These are phyloP conservation scores for Strix aluco DNA, from an alignment of 2,113 vertebrate species.

Conservation along the genomic window DNA sequence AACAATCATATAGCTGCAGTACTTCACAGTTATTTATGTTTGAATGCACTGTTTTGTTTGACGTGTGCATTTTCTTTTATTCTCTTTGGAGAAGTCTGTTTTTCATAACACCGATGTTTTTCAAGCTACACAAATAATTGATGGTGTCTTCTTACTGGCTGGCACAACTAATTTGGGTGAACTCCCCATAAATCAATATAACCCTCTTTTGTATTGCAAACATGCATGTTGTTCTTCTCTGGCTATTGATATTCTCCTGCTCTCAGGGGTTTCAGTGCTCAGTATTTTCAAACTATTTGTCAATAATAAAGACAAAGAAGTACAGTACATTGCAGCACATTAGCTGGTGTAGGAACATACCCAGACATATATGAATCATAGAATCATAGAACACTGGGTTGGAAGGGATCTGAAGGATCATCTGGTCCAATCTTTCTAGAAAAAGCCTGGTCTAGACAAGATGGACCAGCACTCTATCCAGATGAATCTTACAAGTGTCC, in stretches of 20 bases:
- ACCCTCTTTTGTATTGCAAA: slow-evolving; percentile 4
- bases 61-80: neutral
- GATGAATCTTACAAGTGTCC: no score
- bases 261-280: neutral
- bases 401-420: no score
- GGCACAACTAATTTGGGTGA: slow-evolving; percentile 15
- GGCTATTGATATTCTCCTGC: neutral
- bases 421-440: no score
- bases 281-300: slow-evolving; percentile 39
- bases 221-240: slow-evolving; percentile 14
- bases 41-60: neutral
- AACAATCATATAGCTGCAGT: neutral
- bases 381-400: no score
- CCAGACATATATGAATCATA: neutral
- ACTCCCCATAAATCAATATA: neutral
- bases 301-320: neutral
- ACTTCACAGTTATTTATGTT: neutral
- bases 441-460: no score
- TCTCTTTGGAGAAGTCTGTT: neutral
- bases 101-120: neutral
- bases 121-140: slow-evolving; percentile 21
- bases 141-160: neutral
- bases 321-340: neutral
- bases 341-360: neutral
- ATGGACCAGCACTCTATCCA: no score